Evolutionary conservation across 2,113 vertebrate genomes (phyloP).

Genomic region (Chionomys nivalis): DNA sequence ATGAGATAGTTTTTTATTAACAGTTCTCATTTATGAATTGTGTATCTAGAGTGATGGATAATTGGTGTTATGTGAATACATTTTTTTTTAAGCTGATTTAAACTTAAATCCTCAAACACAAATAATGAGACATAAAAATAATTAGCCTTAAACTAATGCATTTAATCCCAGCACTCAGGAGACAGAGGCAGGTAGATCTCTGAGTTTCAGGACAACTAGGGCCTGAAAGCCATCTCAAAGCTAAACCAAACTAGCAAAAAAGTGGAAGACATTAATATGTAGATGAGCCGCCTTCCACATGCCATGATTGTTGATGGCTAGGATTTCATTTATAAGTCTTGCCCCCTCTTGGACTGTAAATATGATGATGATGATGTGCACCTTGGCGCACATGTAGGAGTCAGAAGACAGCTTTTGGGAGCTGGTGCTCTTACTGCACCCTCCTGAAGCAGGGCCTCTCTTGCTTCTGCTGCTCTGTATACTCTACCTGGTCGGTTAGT

Average conservation of each 20-base stretch:
- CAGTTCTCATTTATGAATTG: constrained; percentile 41
- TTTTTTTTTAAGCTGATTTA: constrained; percentile 13
- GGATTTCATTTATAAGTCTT: neutral
- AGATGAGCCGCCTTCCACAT: neutral
- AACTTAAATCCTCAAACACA: neutral
- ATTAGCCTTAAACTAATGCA: neutral
- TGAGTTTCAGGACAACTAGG: neutral
- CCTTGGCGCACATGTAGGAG: neutral
- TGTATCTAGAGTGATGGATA: neutral
- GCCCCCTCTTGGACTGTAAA: neutral
- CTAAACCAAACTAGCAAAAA: neutral
- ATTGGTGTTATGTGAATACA: neutral
- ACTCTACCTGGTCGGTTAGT: neutral
- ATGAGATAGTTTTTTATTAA: neutral
- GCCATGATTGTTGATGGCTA: neutral
- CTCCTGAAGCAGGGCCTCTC: neutral
- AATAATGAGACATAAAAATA: neutral
- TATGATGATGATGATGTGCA: neutral
- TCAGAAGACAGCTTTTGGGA: neutral
- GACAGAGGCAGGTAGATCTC: neutral
- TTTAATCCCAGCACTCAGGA: neutral
- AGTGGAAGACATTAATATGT: neutral
- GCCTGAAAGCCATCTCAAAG: neutral
- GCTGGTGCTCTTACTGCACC: neutral
- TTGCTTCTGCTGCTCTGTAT: neutral